These are phyloP conservation scores for Drosophila tsacasi DNA, from an alignment of 1,140 invertebrate species.

Conservation along the genomic window DNA sequence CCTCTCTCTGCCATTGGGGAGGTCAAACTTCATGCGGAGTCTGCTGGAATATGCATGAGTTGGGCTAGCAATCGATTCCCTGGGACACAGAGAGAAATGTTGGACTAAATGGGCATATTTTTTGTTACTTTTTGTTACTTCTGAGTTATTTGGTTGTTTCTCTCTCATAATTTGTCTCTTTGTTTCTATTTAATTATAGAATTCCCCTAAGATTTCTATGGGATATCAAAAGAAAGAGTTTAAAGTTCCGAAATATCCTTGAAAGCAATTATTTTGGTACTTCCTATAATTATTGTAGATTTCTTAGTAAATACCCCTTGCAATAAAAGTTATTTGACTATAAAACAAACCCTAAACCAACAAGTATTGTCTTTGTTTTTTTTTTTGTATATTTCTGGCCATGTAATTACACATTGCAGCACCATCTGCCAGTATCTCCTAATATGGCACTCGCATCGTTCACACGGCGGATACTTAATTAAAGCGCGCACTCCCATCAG, in stretches of 20 bases:
- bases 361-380: neutral
- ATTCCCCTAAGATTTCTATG: neutral
- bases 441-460: slow-evolving; percentile 40
- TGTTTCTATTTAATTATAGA: neutral
- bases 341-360: neutral
- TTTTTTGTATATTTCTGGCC: too few species aligned
- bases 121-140: neutral
- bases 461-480: slow-evolving; percentile 77
- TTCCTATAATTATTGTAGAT: too few species aligned
- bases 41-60: slow-evolving; percentile 25
- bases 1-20: slow-evolving; percentile 26
- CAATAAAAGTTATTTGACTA: neutral
- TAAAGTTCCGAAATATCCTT: neutral
- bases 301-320: neutral
- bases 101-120: neutral
- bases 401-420: slow-evolving; percentile 39
- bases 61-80: slow-evolving; percentile 7
- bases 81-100: neutral
- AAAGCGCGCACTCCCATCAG: slow-evolving; percentile 62
- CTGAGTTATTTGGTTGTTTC: neutral
- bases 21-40: slow-evolving; percentile 14
- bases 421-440: slow-evolving; percentile 22
- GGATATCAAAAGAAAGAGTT: neutral
- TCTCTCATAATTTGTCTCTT: neutral
- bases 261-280: neutral